Conservation (phyloP, 2,797 vertebrate species). For the Iguana delicatissima region DNA sequence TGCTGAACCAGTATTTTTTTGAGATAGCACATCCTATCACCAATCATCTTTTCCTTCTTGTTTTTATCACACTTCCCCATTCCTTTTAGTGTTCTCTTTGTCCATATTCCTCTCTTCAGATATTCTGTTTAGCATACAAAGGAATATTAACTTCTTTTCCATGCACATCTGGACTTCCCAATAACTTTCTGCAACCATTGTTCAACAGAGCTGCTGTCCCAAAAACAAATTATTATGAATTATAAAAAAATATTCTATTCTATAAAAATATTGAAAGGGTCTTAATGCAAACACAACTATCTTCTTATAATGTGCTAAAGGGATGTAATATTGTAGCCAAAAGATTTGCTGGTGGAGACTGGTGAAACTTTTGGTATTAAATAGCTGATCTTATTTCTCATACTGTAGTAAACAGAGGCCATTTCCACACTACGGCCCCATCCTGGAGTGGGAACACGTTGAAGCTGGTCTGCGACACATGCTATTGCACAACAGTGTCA, state of each 20-base stretch:
- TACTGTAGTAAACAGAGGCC: background rate
- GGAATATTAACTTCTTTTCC: background rate
- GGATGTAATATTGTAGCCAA: background rate
- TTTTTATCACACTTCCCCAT: background rate
- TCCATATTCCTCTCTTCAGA: background rate
- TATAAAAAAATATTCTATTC: background rate
- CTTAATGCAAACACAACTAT: background rate
- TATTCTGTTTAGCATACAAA: background rate
- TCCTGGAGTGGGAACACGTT: too few relatives aligned
- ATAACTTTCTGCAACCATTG: background rate
- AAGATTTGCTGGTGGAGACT: background rate
- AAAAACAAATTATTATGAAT: background rate
- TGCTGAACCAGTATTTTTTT: background rate
- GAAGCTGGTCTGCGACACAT: too few relatives aligned
- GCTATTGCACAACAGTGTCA: too few relatives aligned
- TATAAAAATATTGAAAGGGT: too few relatives aligned
- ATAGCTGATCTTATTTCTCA: background rate
- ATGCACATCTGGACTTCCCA: background rate
- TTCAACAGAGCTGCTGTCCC: too few relatives aligned
- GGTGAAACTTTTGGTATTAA: background rate
- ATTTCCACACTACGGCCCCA: too few relatives aligned
- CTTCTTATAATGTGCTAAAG: background rate
- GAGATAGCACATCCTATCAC: background rate
- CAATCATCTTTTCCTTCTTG: background rate
- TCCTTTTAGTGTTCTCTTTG: background rate